Base-by-base conservation (phyloP, 2,888 invertebrate genomes). In the Pelosia muscerda region DNA sequence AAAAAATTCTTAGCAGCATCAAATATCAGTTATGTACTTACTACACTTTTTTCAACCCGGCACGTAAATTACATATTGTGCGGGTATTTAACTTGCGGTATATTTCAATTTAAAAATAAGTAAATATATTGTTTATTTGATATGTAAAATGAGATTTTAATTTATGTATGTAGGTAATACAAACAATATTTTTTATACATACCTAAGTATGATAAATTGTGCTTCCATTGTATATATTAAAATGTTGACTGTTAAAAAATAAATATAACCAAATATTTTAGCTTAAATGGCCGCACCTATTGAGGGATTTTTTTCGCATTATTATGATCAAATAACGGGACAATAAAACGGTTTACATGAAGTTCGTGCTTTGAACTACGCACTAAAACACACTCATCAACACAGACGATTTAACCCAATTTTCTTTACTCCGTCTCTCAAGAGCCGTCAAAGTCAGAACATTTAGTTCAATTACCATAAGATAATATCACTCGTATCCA, bases 381-480 rank as follows among this genome's bases (percentile, higher is more conserved):
- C 56, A 72, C 65, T 72, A 62, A 49, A 63, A 64, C 65, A 57
- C 73, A 60, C 70, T 61, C 63, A 71, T 75, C 74, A 81, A 63
- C 66, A 69, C 72, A 70, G 71, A 62, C 76, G 68, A 77, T 81
- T 79, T 71, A 79, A 68, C 70, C 58, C 68, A 77, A 53, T 75
- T 72, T 76, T 71, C 79, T 80, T 76, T 77, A 74, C 73, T 74
- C 73, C 63, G 61, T 68, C 71, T 73, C 71, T 76, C 71, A 77
- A 72, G 71, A 73, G 78, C 28, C 77, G 75, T 78, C 73, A 79
- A 79, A 83, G 77, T 76, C 76, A 75, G 76, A 84, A 75, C 84
- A 84, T 88, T 90, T 90, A 87, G 86, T 86, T 81, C 85, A 86
- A 90, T 90, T 90, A 87, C 83, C 88, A 89, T 87, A 69, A 74